Percentiles rank a stretch among this genome's conserved stretches.
phyloP scores from a whole-genome alignment of 2,113 vertebrate species.

The Boulengeromyrus knoepffleri region DNA sequence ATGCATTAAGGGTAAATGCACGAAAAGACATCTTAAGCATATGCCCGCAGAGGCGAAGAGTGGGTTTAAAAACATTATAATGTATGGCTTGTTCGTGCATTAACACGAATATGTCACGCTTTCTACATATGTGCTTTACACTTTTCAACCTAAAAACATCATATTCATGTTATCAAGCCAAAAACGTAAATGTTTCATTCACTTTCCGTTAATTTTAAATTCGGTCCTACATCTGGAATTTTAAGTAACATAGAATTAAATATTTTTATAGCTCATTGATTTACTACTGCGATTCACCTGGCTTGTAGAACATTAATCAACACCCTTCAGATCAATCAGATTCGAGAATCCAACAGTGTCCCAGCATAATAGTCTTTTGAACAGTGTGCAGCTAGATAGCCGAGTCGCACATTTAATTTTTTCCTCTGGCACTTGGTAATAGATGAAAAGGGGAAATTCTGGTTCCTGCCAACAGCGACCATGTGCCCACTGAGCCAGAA shows the following conservation, averaged over 20 bases:
- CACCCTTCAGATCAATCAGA: neutral
- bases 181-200: neutral
- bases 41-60: neutral
- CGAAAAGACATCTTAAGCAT: neutral
- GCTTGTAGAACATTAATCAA: neutral
- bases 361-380: neutral
- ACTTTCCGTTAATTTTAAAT: neutral
- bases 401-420: neutral
- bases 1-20: neutral
- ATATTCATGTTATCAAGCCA: neutral
- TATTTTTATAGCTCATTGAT: neutral
- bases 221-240: neutral
- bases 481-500: neutral
- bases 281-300: neutral
- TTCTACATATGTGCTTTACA: neutral
- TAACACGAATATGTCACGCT: neutral
- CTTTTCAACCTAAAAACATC: neutral
- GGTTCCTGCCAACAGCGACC: neutral
- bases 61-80: neutral
- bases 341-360: neutral
- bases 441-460: neutral
- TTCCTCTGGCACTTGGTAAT: neutral
- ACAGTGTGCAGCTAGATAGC: neutral
- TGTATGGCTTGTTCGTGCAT: neutral
- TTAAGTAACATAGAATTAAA: neutral